These are phyloP conservation scores for Rhinatrema bivittatum DNA, from an alignment of 2,797 vertebrate species.

Conservation along the genomic window DNA sequence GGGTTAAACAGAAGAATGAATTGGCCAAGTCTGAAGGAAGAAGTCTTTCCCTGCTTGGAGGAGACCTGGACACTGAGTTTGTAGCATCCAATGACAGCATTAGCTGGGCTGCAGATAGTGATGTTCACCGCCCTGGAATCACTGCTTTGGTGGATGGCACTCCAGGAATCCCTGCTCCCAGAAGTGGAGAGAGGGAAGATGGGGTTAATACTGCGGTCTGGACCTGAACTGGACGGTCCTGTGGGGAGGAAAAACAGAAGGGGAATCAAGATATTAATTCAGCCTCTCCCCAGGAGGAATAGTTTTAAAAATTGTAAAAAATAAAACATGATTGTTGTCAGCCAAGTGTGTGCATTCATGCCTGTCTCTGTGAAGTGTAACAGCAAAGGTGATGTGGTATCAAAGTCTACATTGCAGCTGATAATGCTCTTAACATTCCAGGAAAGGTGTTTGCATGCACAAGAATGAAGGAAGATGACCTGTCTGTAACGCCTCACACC, in stretches of 20 bases:
- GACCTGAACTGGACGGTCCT: conserved; percentile 59
- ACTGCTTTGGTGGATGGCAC: conserved; percentile 1
- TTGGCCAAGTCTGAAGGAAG: conserved; percentile 24
- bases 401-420: too few relatives aligned
- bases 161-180: conserved; percentile 38
- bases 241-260: conserved; percentile 9
- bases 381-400: too few relatives aligned
- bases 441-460: too few relatives aligned
- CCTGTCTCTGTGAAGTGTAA: too few relatives aligned
- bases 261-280: not conserved
- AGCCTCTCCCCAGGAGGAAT: not conserved
- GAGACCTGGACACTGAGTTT: conserved; percentile 21
- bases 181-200: conserved; percentile 35
- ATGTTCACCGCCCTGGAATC: conserved; percentile 13
- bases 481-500: too few relatives aligned
- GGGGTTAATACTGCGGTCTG: conserved; percentile 41
- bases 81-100: conserved; percentile 57
- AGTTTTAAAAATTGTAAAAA: not conserved
- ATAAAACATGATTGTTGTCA: too few relatives aligned
- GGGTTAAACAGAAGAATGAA: conserved; percentile 59
- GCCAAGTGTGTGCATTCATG: too few relatives aligned
- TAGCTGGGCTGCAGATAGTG: conserved; percentile 47
- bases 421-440: too few relatives aligned
- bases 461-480: too few relatives aligned
- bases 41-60: conserved; percentile 4